These are phyloP conservation scores for Drosophila willistoni DNA, from an alignment of 1,140 invertebrate genomes.

Conservation along the genomic window DNA sequence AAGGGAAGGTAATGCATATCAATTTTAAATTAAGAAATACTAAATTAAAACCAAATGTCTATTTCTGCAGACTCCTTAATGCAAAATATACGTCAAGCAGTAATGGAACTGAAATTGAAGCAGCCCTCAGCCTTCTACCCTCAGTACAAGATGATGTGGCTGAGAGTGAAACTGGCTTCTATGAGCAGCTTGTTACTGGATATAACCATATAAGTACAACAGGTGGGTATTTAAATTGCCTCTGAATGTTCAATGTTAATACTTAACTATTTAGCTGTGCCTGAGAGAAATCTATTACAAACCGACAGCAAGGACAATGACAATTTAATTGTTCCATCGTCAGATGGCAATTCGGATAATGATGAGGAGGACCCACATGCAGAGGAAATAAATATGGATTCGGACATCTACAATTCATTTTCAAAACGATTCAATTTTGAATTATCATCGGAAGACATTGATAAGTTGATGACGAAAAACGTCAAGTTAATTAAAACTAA, in stretches of 20 bases:
- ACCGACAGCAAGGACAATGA: neutral
- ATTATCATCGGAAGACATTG: slow-evolving; percentile 50
- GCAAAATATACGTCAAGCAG: neutral
- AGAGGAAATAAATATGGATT: slow-evolving; percentile 14
- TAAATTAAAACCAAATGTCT: neutral
- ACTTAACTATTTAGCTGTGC: neutral
- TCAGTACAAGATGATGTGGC: slow-evolving; percentile 32
- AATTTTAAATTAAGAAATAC: neutral
- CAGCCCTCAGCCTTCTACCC: slow-evolving; percentile 28
- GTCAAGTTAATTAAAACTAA: slow-evolving; percentile 33
- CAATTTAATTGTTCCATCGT: neutral
- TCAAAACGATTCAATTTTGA: slow-evolving; percentile 55
- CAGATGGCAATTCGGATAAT: neutral
- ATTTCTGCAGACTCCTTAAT: slow-evolving; percentile 12
- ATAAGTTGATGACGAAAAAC: slow-evolving; percentile 43
- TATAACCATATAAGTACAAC: slow-evolving; percentile 33
- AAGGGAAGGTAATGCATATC: slow-evolving; percentile 12
- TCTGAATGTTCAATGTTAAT: neutral
- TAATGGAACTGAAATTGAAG: slow-evolving; percentile 30
- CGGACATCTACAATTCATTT: slow-evolving; percentile 50
- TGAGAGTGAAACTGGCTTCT: slow-evolving; percentile 38
- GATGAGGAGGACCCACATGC: neutral
- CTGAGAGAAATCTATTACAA: neutral
- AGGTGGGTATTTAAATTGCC: slow-evolving; percentile 16
- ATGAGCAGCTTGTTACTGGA: slow-evolving; percentile 59